Base-by-base conservation (phyloP, 2,888 invertebrate species). In the Tribolium freemani region DNA sequence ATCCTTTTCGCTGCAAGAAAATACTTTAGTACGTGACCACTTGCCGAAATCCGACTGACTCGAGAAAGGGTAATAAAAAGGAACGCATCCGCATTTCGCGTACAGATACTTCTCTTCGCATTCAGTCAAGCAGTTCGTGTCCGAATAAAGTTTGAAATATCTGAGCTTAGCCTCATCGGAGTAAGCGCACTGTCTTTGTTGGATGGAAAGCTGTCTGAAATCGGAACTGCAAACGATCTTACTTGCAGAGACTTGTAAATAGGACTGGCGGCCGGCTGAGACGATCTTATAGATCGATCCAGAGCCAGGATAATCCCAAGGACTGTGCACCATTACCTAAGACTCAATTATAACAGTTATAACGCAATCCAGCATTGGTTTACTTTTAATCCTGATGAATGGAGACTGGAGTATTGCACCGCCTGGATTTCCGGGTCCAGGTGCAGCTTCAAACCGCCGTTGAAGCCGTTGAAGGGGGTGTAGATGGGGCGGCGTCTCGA, bases 81-180 rank as follows among this genome's bases (percentile, higher is more conserved):
- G 85, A 0, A 84, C 73, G 73, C 86, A 87, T 26, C 79, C 80
- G 72, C 87, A 87, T 3, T 57, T 6, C 1, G 73, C 5, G 16
- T 76, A 63, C 50, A 78, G 76, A 21, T 76, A 69, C 9, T 69
- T 44, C 6, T 82, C 77, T 53, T 77, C 77, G 64, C 84, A 84
- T 64, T 83, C 82, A 2, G 77, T 75, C 20, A 82, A 75, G 74
- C 87, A 87, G 63, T 85, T 86, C 0, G 80, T 76, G 68, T 79
- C 80, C 6, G 74, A 81, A 74, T 86, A 86, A 63, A 75, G 68
- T 8, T 69, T 58, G 82, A 76, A 83, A 66, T 79, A 83, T 26
- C 78, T 63, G 13, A 86, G 67, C 56, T 54, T 4, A 46, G 44
- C 31, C 30, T 83, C 79, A 13, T 80, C 69, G 1, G 75, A 44